A percentile compares a stretch with the other conserved stretches of the same genome.
Conservation (phyloP, 2,113 vertebrate genomes). For the Scytalopus superciliaris region DNA sequence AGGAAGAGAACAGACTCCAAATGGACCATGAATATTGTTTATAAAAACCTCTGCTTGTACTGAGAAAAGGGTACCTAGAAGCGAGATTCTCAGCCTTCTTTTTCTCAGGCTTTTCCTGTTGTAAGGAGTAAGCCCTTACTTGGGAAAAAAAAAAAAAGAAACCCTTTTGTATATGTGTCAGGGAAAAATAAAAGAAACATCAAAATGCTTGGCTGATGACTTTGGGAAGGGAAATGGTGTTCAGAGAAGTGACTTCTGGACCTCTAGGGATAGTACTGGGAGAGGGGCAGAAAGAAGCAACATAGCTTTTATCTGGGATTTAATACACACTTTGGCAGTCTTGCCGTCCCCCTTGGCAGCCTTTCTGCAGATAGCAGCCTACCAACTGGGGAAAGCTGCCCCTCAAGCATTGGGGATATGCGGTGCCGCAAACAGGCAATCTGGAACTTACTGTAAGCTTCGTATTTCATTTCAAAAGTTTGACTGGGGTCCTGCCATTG, state of each 20-base stretch:
- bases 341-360: rapidly evolving
- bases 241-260: neutral
- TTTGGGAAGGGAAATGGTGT: neutral
- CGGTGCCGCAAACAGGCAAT: neutral
- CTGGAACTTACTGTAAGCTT: neutral
- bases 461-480: neutral
- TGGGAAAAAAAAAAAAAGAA: neutral
- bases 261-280: neutral
- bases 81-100: neutral
- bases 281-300: neutral
- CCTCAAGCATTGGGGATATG: neutral
- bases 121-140: neutral
- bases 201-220: neutral
- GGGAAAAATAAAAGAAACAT: neutral
- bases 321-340: neutral
- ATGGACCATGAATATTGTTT: neutral
- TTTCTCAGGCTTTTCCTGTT: neutral
- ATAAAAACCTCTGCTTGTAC: neutral
- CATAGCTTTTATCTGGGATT: neutral
- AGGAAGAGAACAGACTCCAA: neutral
- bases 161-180: neutral
- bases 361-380: neutral
- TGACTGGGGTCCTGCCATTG: neutral
- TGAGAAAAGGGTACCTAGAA: neutral
- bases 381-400: neutral